Conservation (phyloP, 2,113 vertebrate genomes). For the Psittacus erithacus region DNA sequence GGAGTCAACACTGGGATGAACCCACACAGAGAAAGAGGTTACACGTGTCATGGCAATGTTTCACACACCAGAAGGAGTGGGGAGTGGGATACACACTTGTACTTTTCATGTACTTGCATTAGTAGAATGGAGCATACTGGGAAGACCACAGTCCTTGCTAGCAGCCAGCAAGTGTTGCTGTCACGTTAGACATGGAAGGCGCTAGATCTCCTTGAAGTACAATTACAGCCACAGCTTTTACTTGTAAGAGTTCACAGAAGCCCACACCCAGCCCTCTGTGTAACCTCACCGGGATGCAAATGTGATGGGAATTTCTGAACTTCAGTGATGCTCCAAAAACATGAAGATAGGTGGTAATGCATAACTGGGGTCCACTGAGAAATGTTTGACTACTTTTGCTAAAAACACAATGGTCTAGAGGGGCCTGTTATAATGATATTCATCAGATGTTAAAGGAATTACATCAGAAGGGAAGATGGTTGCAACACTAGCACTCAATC, state of each 20-base stretch:
- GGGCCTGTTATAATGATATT: neutral
- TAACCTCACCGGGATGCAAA: neutral
- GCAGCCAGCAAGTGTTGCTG: neutral
- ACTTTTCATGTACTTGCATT: rapidly evolving
- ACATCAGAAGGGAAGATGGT: constrained; percentile 22
- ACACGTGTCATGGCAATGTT: neutral
- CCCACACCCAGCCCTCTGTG: neutral
- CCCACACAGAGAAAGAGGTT: neutral
- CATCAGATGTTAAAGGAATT: constrained; percentile 26
- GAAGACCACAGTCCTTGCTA: neutral
- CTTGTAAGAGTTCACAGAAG: neutral
- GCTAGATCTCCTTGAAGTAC: neutral
- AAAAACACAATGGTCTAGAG: neutral
- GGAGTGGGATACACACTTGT: neutral
- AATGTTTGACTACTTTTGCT: neutral
- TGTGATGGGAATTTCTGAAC: neutral
- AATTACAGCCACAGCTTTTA: neutral
- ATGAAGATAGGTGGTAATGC: neutral
- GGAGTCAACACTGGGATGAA: neutral
- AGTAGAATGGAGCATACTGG: neutral
- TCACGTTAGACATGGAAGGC: neutral
- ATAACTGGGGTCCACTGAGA: neutral
- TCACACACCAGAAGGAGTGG: neutral
- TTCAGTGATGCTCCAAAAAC: neutral
- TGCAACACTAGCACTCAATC: neutral